Percentiles rank a stretch among this genome's conserved stretches.
These are phyloP conservation scores for Cynopterus sphinx DNA, from an alignment of 2,797 vertebrate genomes.

Conservation along the genomic window DNA sequence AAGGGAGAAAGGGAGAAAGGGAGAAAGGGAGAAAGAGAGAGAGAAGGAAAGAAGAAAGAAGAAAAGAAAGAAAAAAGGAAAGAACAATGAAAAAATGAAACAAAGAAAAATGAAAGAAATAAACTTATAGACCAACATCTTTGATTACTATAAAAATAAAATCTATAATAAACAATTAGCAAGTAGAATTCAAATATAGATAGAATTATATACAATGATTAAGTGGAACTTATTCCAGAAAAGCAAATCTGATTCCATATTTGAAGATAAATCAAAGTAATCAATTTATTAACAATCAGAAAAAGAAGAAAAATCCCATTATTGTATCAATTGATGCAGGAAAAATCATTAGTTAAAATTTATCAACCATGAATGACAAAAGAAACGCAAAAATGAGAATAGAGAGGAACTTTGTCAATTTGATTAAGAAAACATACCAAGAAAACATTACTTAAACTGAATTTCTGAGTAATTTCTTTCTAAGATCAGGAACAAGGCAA, in stretches of 20 bases:
- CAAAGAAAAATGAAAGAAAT: neutral
- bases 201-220: neutral
- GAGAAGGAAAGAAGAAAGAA: too few species aligned
- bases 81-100: too few species aligned
- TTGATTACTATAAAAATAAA: neutral
- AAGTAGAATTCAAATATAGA: neutral
- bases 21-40: too few species aligned
- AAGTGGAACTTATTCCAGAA: neutral
- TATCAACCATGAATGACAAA: neutral
- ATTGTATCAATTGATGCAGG: neutral
- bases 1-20: too few species aligned
- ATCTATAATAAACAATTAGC: neutral
- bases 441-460: neutral
- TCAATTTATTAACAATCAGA: neutral
- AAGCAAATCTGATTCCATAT: neutral
- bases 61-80: too few species aligned
- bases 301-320: neutral
- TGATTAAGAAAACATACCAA: neutral
- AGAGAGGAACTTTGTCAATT: neutral
- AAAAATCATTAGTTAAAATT: neutral
- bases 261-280: neutral
- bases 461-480: neutral
- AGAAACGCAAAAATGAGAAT: neutral
- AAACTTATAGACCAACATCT: neutral
- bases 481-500: neutral